phyloP scores from a whole-genome alignment of 2,797 vertebrate species.

The Sternotherus odoratus region DNA sequence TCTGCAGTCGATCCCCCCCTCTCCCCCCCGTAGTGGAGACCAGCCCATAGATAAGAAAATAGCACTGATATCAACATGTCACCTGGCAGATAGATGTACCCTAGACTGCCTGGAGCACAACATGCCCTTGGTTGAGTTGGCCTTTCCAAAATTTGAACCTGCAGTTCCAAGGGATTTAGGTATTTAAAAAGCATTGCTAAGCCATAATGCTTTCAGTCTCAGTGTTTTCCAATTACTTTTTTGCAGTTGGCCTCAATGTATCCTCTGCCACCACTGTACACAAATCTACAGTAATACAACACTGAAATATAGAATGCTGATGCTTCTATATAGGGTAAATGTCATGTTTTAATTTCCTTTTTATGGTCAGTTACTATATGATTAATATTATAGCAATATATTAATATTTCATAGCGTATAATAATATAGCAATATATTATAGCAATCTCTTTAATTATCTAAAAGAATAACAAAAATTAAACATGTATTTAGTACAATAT shows the following conservation, averaged over 20 bases:
- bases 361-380: background rate
- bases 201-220: background rate
- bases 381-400: background rate
- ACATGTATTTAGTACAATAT: background rate
- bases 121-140: background rate
- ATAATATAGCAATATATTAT: background rate
- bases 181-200: background rate
- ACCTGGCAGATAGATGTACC: background rate
- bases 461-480: background rate
- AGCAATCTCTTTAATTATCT: background rate
- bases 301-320: background rate
- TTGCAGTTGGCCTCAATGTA: background rate
- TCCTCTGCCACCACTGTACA: background rate
- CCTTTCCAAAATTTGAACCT: background rate
- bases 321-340: background rate
- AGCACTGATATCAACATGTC: background rate
- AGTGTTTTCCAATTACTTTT: conserved; percentile 8
- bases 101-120: too few relatives aligned
- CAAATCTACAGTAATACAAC: background rate
- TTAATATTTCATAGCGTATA: too few relatives aligned
- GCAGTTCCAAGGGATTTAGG: background rate
- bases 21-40: too few relatives aligned
- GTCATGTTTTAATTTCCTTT: background rate
- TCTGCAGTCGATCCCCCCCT: too few relatives aligned
- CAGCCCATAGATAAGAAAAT: fast-evolving